phyloP scores from a whole-genome alignment of 2,888 invertebrate species.

The Copidosoma aretas region DNA sequence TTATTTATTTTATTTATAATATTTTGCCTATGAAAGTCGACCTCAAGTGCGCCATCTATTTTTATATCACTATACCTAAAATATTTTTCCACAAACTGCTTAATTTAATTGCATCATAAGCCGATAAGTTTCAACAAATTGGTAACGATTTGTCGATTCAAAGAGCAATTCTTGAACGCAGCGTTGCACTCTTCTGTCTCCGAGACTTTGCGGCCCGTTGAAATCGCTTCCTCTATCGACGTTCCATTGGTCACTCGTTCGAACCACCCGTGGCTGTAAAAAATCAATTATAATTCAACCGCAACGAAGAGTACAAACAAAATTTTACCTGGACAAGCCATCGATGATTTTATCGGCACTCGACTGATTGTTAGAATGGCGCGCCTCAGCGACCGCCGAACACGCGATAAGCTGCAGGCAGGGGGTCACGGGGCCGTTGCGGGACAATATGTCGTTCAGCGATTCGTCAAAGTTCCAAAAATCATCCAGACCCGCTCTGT shows the following conservation, averaged over 20 bases:
- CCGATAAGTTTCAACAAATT: conserved; percentile 48
- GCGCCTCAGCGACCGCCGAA: conserved; percentile 53
- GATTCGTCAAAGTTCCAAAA: conserved; percentile 49
- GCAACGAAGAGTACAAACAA: neutral
- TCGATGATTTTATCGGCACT: conserved; percentile 61
- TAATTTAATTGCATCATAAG: no score
- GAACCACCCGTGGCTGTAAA: conserved; percentile 63
- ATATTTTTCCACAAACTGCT: no score
- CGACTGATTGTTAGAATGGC: conserved; percentile 50
- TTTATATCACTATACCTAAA: no score
- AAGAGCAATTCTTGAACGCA: conserved; percentile 61
- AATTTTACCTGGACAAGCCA: conserved; percentile 57
- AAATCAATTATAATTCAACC: neutral
- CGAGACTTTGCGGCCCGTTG: conserved; percentile 58
- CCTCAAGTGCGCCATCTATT: no score
- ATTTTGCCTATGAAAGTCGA: no score
- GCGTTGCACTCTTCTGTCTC: conserved; percentile 60
- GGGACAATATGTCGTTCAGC: conserved; percentile 52
- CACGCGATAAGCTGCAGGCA: conserved; percentile 60
- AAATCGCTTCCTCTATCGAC: conserved; percentile 64
- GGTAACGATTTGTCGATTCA: conserved; percentile 49
- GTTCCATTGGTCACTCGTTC: conserved; percentile 64
- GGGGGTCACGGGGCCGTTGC: conserved; percentile 56
- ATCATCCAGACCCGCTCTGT: conserved; percentile 43
- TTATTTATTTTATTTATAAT: no score